These are phyloP conservation scores for Hemiprocne comata DNA, from an alignment of 2,113 vertebrate species.

Conservation along the genomic window DNA sequence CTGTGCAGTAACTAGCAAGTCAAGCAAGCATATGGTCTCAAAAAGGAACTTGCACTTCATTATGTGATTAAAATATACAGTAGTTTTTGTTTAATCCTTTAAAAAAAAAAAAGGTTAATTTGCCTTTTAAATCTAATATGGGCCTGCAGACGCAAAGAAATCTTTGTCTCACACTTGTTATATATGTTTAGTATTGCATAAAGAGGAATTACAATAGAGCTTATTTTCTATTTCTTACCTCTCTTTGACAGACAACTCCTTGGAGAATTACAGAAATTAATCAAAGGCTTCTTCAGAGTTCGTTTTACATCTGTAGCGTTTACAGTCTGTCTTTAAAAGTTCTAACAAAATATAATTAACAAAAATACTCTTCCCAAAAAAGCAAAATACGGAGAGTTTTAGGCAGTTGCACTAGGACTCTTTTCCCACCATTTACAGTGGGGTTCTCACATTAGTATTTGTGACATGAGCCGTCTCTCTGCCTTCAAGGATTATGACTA, in stretches of 20 bases:
- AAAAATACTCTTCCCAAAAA: background rate
- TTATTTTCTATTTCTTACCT: background rate
- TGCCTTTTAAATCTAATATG: background rate
- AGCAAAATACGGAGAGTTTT: background rate
- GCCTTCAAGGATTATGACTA: background rate
- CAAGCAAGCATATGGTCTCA: constrained; percentile 44
- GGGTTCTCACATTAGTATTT: background rate
- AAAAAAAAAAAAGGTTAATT: background rate
- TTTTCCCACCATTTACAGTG: background rate
- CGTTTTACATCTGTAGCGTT: background rate
- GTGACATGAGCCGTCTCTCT: background rate
- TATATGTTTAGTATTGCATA: background rate
- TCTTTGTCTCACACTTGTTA: background rate
- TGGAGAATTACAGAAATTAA: background rate
- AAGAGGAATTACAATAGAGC: background rate
- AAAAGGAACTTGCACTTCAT: background rate
- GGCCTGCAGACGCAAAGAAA: background rate
- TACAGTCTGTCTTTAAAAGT: background rate
- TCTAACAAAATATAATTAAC: background rate
- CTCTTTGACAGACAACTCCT: background rate
- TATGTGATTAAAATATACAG: constrained; percentile 2
- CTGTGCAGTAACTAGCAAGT: background rate
- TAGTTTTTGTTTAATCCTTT: constrained; percentile 36
- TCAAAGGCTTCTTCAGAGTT: background rate
- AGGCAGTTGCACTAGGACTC: background rate